These are phyloP conservation scores for Enteromius thamalakanensis DNA, from an alignment of 2,797 vertebrate genomes.

Conservation along the genomic window DNA sequence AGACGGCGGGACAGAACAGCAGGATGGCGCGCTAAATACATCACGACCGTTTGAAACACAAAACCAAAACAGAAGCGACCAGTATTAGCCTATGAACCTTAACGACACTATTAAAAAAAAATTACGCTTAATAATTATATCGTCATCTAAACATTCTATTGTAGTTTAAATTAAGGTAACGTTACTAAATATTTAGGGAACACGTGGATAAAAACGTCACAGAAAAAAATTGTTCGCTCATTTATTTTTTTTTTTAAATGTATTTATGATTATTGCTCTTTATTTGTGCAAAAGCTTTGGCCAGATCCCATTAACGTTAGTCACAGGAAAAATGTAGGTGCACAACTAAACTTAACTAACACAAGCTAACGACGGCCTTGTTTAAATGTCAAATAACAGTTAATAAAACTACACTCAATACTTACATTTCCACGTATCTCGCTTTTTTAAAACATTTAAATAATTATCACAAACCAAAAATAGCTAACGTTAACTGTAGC, in stretches of 20 bases:
- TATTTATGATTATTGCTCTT: neutral
- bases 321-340: neutral
- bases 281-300: neutral
- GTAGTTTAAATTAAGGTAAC: neutral
- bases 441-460: neutral
- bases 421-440: neutral
- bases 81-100: no score
- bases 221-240: neutral
- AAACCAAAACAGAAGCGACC: neutral
- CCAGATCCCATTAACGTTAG: neutral
- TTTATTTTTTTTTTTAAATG: neutral
- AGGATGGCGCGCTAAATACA: constrained; percentile 28
- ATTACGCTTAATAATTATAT: neutral
- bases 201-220: neutral
- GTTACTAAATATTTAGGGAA: neutral
- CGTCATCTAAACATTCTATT: neutral
- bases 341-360: neutral
- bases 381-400: neutral
- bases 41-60: constrained; percentile 10
- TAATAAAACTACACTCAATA: neutral
- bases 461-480: neutral
- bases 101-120: neutral
- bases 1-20: constrained; percentile 9
- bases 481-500: neutral
- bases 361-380: neutral